A percentile compares a stretch with the other conserved stretches of the same genome.
These are phyloP conservation scores for Epizoanthus illoricatus DNA, from an alignment of 92 coral and sea anemone genomes.

Conservation along the genomic window DNA sequence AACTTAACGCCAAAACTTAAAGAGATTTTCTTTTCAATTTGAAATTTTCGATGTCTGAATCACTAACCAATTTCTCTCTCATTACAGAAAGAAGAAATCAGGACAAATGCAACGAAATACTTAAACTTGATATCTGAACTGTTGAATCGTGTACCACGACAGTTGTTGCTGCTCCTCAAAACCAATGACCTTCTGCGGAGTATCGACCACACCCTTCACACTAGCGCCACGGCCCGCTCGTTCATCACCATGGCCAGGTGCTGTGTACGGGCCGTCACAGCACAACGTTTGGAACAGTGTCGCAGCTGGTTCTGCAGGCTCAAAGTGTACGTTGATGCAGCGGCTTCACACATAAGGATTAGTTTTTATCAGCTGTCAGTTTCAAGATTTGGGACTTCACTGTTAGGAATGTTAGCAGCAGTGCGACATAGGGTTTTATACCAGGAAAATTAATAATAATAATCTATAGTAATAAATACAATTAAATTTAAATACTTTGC, in stretches of 20 bases:
- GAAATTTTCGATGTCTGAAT: not conserved
- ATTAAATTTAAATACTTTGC: not conserved
- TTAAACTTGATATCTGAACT: slow-evolving; percentile 78
- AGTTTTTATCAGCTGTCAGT: slow-evolving; percentile 70
- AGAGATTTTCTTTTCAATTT: too few relatives aligned
- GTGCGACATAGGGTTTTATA: slow-evolving; percentile 6
- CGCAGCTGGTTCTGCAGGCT: slow-evolving; percentile 80
- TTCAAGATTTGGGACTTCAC: slow-evolving; percentile 47
- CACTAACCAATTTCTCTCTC: not conserved
- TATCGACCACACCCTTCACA: slow-evolving; percentile 84
- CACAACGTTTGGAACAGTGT: slow-evolving; percentile 69
- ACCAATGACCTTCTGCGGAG: slow-evolving; percentile 93
- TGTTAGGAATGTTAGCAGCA: slow-evolving; percentile 8
- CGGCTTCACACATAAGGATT: slow-evolving; percentile 64
- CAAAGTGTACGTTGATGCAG: slow-evolving; percentile 63
- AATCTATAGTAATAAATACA: not conserved
- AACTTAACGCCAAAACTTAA: too few relatives aligned
- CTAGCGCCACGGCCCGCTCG: slow-evolving; percentile 89
- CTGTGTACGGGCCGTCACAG: slow-evolving; percentile 89
- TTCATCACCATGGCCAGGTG: slow-evolving; percentile 96
- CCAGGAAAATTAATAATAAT: not conserved
- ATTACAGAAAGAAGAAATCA: slow-evolving; percentile 77
- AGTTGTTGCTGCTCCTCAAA: slow-evolving; percentile 80
- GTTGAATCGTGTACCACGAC: slow-evolving; percentile 89
- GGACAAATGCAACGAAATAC: slow-evolving; percentile 71